Evolutionary conservation across 2,113 vertebrate species (phyloP).

Genomic region (Epinephelus cyanopodus): DNA sequence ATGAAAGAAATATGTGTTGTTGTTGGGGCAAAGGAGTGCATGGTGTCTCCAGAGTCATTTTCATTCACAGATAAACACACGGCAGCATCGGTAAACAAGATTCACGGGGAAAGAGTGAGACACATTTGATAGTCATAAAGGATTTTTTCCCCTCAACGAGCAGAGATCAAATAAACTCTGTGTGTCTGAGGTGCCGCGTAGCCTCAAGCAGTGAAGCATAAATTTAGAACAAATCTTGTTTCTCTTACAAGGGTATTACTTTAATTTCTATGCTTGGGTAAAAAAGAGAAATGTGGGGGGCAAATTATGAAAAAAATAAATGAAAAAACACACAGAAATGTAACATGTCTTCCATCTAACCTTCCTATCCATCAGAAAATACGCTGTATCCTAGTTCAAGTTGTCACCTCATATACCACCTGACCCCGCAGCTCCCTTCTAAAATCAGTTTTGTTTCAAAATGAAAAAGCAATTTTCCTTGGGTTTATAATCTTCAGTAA

Average conservation of each 20-base stretch:
- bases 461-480: constrained; percentile 90
- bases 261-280: constrained; percentile 83
- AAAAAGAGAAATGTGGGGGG: constrained; percentile 58
- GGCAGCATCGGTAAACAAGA: constrained; percentile 85
- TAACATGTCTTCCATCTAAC: constrained; percentile 63
- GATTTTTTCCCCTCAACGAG: constrained; percentile 85
- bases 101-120: constrained; percentile 85
- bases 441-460: constrained; percentile 87
- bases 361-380: constrained; percentile 70
- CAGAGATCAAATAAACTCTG: constrained; percentile 85
- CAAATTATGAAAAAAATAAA: constrained; percentile 61
- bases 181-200: constrained; percentile 83
- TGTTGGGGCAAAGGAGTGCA: constrained; percentile 79
- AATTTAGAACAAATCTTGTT: constrained; percentile 87
- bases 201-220: constrained; percentile 85
- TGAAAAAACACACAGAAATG: constrained; percentile 27
- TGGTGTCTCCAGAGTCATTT: constrained; percentile 83
- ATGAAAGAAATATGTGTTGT: constrained; percentile 80
- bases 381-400: constrained; percentile 63
- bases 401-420: constrained; percentile 83
- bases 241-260: constrained; percentile 87
- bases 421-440: constrained; percentile 80
- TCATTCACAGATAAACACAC: constrained; percentile 85
- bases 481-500: constrained; percentile 88
- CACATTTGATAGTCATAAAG: constrained; percentile 88